phyloP scores from a whole-genome alignment of 2,888 invertebrate genomes.

The Apeira syringaria region DNA sequence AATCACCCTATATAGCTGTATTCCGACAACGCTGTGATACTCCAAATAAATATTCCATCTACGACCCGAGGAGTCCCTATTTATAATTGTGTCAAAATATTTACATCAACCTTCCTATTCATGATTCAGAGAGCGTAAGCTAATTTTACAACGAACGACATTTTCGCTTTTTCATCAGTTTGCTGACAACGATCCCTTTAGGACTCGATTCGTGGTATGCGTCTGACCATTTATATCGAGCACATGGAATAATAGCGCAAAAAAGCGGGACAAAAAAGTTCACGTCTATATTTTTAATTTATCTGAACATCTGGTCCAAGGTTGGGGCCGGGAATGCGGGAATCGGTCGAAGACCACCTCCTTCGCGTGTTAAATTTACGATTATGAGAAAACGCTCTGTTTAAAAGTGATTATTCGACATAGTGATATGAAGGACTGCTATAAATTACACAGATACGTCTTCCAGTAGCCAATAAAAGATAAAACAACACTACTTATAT shows the following conservation, averaged over 20 bases:
- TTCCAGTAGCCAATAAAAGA: conserved; percentile 17
- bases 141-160: conserved; percentile 28
- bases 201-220: conserved; percentile 21
- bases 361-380: conserved; percentile 26
- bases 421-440: conserved; percentile 9
- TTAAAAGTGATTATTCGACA: conserved; percentile 13
- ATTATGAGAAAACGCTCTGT: conserved; percentile 24
- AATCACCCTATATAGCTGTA: no score
- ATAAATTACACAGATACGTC: conserved; percentile 17
- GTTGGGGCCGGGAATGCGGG: conserved; percentile 23
- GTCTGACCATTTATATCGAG: conserved; percentile 28
- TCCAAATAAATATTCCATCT: conserved; percentile 20
- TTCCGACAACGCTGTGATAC: no score
- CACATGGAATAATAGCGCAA: conserved; percentile 27
- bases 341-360: conserved; percentile 17
- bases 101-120: conserved; percentile 24
- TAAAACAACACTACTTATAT: conserved; percentile 11
- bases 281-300: conserved; percentile 28
- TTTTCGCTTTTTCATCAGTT: conserved; percentile 24
- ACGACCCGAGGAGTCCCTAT: conserved; percentile 9
- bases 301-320: conserved; percentile 38
- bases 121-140: conserved; percentile 24
- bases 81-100: conserved; percentile 29
- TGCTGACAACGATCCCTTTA: conserved; percentile 26
- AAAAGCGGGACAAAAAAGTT: conserved; percentile 40